Base-by-base conservation (phyloP, 2,113 vertebrate genomes). In the Anhinga anhinga region DNA sequence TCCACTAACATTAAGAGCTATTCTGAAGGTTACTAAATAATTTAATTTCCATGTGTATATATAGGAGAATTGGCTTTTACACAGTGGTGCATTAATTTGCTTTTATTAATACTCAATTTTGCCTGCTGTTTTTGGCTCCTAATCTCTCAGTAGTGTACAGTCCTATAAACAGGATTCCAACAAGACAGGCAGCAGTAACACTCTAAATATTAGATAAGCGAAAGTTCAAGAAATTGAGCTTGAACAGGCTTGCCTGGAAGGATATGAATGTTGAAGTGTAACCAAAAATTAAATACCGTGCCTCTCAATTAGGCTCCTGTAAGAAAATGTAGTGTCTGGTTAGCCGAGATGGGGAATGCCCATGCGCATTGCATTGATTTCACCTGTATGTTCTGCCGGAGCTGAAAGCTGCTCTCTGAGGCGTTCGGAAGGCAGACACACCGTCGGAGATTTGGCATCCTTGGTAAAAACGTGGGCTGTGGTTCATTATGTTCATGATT, bases 21-120 rank as follows among this genome's bases (percentile, higher is more conserved):
- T 88, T 92, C 71, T 81, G 86, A 96, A 86, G 82, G 86, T 73
- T 95, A 62, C 82, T 93, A 86, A 95, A 96, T 96, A 93, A 90
- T 93, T 88, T 82, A 85, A 88, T 88, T 95, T 80, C 67, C 53
- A 83, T 66, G 62, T 92, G 79, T 95, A 86, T 80, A 79, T 93
- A 73, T 82, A 88, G 76, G 32, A 95, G 62, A 92, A 90, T 12
- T 79, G 82, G 63, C 63, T 92, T 90, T 90, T 88, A 86, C 82
- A 79, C 58, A 86, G 63, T 65, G 82, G 82, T 88, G 67, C 58
- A 86, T 95, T 95, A 79, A 95, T 97, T 93, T 95, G 86, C 94
- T 95, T 97, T 96, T 85, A 90, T 97, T 96, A 96, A 95, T 92
- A 83, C 74, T 88, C 56, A 88, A 23, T 88, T 92, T 90, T 92